phyloP scores from a whole-genome alignment of 2,113 vertebrate species.

The Arvicanthis niloticus region DNA sequence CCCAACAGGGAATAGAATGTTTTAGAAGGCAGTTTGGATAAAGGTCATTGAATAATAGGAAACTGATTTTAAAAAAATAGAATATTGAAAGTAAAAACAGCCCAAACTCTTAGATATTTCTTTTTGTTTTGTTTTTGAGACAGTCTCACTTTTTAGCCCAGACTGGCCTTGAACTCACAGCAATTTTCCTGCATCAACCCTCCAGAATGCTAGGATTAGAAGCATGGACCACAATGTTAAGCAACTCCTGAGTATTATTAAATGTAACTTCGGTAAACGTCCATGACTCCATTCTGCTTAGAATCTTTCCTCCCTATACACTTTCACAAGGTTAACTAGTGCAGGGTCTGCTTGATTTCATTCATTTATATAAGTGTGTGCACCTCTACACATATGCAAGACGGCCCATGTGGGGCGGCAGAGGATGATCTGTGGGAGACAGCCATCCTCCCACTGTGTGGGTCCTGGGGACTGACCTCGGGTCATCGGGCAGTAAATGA shows the following conservation, averaged over 20 bases:
- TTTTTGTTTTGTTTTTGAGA: neutral
- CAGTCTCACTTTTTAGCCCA: neutral
- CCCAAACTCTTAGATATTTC: neutral
- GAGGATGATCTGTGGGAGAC: neutral
- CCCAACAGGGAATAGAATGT: neutral
- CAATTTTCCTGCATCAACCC: neutral
- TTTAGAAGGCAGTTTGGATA: conserved; percentile 17
- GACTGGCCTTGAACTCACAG: neutral
- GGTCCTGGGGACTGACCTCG: neutral
- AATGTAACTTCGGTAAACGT: neutral
- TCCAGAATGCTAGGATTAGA: neutral
- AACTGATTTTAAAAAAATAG: neutral
- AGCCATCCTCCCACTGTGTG: too few relatives aligned
- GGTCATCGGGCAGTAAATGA: neutral
- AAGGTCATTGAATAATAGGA: neutral
- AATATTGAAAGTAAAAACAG: neutral
- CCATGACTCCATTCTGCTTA: neutral
- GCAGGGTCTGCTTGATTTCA: neutral
- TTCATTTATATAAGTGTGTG: neutral
- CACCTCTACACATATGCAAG: neutral
- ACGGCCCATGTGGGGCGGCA: neutral
- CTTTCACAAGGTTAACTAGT: neutral
- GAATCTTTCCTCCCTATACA: neutral
- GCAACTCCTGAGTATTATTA: neutral
- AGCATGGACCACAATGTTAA: neutral